These are phyloP conservation scores for Orchesellides sinensis DNA, from an alignment of 2,888 invertebrate genomes.

Conservation along the genomic window DNA sequence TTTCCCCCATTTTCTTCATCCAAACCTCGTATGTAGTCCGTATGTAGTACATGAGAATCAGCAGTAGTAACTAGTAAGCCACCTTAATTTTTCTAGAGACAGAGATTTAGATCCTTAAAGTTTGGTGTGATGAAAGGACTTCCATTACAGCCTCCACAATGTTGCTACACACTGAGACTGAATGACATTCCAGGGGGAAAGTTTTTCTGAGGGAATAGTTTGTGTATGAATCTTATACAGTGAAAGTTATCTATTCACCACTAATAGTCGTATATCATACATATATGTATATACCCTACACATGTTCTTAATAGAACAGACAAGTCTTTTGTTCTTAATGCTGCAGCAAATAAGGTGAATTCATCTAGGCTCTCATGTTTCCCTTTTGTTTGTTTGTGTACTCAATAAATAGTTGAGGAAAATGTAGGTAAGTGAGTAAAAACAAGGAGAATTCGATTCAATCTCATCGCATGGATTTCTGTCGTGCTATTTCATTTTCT, in stretches of 20 bases:
- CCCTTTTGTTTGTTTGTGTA: slow-evolving; percentile 23
- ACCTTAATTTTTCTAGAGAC: slow-evolving; percentile 25
- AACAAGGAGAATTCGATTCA: not conserved
- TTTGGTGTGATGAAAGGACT: slow-evolving; percentile 21
- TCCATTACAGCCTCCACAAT: not conserved
- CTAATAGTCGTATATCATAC: no score
- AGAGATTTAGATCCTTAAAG: slow-evolving; percentile 27
- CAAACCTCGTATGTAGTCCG: no score
- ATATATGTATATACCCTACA: no score
- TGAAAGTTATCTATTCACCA: not conserved
- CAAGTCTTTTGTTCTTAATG: not conserved
- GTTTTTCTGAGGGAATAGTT: not conserved
- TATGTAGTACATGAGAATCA: no score
- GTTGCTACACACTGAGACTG: not conserved
- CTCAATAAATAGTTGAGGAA: slow-evolving; percentile 17
- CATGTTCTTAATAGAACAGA: not conserved
- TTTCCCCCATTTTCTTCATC: not conserved
- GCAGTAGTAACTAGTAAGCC: no score
- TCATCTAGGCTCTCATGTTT: not conserved
- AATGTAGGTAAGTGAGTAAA: not conserved
- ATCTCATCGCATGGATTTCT: slow-evolving; percentile 1
- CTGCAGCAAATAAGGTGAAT: not conserved
- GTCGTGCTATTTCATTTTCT: not conserved
- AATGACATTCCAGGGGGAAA: slow-evolving; percentile 16
- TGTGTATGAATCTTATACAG: not conserved